Base-by-base conservation (phyloP, 2,797 vertebrate species). In the Botia almorhae region DNA sequence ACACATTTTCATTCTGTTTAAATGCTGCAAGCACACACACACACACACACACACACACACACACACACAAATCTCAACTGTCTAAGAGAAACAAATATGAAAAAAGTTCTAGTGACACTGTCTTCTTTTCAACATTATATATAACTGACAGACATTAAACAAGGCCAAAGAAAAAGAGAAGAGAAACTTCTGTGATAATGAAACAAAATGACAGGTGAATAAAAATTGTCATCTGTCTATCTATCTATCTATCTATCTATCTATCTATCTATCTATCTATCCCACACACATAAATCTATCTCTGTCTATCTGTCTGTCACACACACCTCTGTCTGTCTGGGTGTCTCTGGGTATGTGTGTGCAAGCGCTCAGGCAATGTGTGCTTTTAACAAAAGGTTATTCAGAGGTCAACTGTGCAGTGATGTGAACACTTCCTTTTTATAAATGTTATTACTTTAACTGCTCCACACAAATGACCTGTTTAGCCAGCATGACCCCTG, bases 1-100 rank as follows among this genome's bases (percentile, higher is more conserved):
- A 56, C 2, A 21, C 11, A 23, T 60, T 60, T 60, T 14, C 12
- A 23, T 13, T 60, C 21, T 46, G 43, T 46, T 46, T 60, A n/a
- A 55, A n/a, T 55, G 16, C 4, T n/a, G 16, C 50, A 53, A 3
- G 5, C 50, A 17, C 50, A 17, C 50, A 53, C 46, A 14, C 75
- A 81, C 77, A 72, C 80, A 80, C 43, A 14, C 75, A 81, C 77
- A 72, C 80, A 80, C 43, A 33, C 70, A 82, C 82, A 71, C 80
- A 79, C 33, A 71, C 81, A 80, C 78, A 60, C 78, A 82, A 79
- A 33, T 67, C 81, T 81, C 43, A 46, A 85, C 81, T 80, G 26
- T 86, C 82, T 81, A 2, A 21, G 11, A 21, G 19, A 3, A 13
- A 21, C 8, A 21, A 21, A 58, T 58, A 58, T 58, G 55, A 19